Base-by-base conservation (phyloP, 2,797 vertebrate species). In the Scomberomorus guttatus region DNA sequence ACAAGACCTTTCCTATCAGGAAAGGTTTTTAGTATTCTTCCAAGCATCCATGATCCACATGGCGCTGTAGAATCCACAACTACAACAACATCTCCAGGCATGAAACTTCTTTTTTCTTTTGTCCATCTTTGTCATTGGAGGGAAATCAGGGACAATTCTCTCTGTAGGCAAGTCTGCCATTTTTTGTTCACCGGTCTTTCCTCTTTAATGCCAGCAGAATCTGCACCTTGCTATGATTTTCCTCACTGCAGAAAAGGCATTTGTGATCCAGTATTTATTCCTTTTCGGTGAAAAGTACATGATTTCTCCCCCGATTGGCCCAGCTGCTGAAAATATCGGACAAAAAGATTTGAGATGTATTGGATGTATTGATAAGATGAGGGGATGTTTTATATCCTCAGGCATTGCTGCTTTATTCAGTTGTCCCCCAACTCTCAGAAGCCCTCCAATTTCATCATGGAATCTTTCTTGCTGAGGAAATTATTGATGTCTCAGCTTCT, bases 141-240 rank as follows among this genome's bases (percentile, higher is more conserved):
- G 55, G 1, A 44, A 3, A 17, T 85, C 77, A 50, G 76, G 67
- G 1, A 22, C 0, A 4, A 85, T 8, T 20, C 57, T 24, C 1
- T 59, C 71, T 5, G 7, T 5, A 2, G 79, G 74, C 4, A 85
- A 5, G 15, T 81, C 72, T 11, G 79, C 62, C 84, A 83, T 77
- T 6, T 70, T 70, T 58, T 24, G 20, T 24, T 24, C 42, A 32
- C 32, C 17, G 0, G 14, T 3, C n/a, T 37, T 50, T 51, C 46
- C 69, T 12, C 32, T 7, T 3, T 8, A 17, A 14, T 12, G 2
- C 13, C 22, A 25, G 13, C 51, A 56, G 6, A 44, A 44, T 15
- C 42, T 44, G 42, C 11, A 44, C 12, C 65, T 46, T 80, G 62
- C 29, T 20, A 79, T 60, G 11, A 72, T 39, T 42, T 56, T 76